Percentiles rank a stretch among this genome's conserved stretches.
These are phyloP conservation scores for Eulithis prunata DNA, from an alignment of 2,888 invertebrate genomes.

Conservation along the genomic window DNA sequence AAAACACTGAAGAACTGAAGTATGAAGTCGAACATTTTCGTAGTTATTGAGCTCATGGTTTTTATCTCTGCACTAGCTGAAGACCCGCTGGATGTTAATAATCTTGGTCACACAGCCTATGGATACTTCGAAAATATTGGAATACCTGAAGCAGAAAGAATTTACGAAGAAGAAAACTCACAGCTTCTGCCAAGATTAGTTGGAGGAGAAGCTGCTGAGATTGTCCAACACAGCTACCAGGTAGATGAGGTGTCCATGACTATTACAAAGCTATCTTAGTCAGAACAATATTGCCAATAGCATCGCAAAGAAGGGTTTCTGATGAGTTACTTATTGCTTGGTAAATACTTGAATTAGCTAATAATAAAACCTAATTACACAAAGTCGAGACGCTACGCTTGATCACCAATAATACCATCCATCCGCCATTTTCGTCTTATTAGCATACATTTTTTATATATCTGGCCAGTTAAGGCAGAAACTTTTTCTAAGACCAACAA, in stretches of 20 bases:
- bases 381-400: no score
- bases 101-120: slow-evolving; percentile 20
- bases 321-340: no score
- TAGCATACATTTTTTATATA: no score
- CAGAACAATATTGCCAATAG: no score
- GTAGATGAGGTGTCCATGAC: slow-evolving; percentile 29
- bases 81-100: neutral
- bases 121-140: slow-evolving; percentile 27
- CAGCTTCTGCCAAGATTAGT: slow-evolving; percentile 42
- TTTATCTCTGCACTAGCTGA: slow-evolving; percentile 1
- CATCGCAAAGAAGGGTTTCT: no score
- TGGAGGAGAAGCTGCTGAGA: slow-evolving; percentile 42
- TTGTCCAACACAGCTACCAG: slow-evolving; percentile 44
- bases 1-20: neutral
- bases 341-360: no score
- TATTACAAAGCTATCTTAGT: no score
- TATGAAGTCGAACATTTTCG: slow-evolving; percentile 13
- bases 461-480: no score
- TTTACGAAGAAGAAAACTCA: slow-evolving; percentile 16
- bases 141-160: slow-evolving; percentile 23
- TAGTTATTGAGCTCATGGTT: slow-evolving; percentile 3
- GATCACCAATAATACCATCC: no score
- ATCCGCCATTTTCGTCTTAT: no score
- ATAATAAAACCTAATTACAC: no score
- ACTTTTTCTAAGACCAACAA: no score